Conservation (phyloP, 2,797 vertebrate genomes). For the Protosalanx chinensis region DNA sequence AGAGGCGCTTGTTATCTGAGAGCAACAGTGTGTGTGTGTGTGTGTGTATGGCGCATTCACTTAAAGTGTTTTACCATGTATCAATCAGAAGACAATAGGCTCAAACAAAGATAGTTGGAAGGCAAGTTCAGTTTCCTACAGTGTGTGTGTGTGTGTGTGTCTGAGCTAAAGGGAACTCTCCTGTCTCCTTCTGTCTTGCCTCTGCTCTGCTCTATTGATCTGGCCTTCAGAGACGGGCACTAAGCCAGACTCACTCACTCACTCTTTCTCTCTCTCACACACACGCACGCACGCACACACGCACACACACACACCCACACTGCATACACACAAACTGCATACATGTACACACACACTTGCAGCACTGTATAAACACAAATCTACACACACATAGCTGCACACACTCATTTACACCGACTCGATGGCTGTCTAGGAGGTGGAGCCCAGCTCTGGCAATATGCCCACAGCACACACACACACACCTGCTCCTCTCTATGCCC, state of each 20-base stretch:
- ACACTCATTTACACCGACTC: too few species aligned
- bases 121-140: constrained; percentile 19
- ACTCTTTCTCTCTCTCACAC: not conserved
- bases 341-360: too few species aligned
- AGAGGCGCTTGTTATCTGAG: constrained; percentile 44
- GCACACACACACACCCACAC: not conserved
- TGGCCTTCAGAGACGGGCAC: not conserved
- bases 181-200: not conserved
- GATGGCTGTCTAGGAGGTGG: too few species aligned
- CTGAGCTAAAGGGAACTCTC: constrained; percentile 1
- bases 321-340: too few species aligned
- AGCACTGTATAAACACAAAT: too few species aligned
- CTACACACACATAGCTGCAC: too few species aligned
- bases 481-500: too few species aligned
- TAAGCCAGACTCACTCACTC: not conserved
- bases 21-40: constrained; percentile 1
- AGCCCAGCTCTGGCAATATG: too few species aligned
- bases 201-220: not conserved
- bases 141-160: constrained; percentile 1
- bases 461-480: too few species aligned
- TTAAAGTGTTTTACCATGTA: constrained; percentile 1
- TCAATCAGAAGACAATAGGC: not conserved
- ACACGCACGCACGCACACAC: not conserved
- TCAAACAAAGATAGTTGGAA: constrained; percentile 17
- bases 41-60: constrained; percentile 4